Conservation (phyloP, 1,140 invertebrate genomes). For the Atta cephalotes region DNA sequence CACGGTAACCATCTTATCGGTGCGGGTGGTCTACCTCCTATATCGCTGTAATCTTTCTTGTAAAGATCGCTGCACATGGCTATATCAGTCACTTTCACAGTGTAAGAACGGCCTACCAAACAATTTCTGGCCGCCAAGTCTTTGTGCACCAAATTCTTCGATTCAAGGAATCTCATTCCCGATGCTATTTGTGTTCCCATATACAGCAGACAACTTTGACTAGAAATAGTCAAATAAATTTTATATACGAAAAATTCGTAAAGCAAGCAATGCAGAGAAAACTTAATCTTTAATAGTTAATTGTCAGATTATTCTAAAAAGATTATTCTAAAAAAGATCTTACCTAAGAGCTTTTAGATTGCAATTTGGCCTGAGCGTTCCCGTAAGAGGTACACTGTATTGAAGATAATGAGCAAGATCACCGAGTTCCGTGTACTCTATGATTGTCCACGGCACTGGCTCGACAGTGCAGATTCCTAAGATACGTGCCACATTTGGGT, state of each 20-base stretch:
- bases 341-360: constrained; percentile 85
- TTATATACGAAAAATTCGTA: background rate
- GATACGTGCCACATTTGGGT: constrained; percentile 91
- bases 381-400: constrained; percentile 84
- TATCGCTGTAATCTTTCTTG: constrained; percentile 93
- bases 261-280: background rate
- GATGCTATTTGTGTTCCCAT: constrained; percentile 95
- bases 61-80: constrained; percentile 95
- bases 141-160: constrained; percentile 92
- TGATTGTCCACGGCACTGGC: constrained; percentile 90
- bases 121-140: constrained; percentile 94
- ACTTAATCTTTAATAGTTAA: background rate
- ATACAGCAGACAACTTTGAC: constrained; percentile 93
- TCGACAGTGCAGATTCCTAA: constrained; percentile 89
- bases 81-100: constrained; percentile 95
- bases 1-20: constrained; percentile 94
- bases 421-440: constrained; percentile 93
- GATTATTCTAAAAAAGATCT: constrained; percentile 8
- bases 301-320: no score
- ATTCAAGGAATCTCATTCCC: constrained; percentile 95
- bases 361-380: constrained; percentile 81
- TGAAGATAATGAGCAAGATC: constrained; percentile 92
- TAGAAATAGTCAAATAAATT: constrained; percentile 80
- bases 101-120: constrained; percentile 92
- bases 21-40: constrained; percentile 89